These are phyloP conservation scores for Oreochromis niloticus DNA, from an alignment of 2,113 vertebrate species.

Conservation along the genomic window DNA sequence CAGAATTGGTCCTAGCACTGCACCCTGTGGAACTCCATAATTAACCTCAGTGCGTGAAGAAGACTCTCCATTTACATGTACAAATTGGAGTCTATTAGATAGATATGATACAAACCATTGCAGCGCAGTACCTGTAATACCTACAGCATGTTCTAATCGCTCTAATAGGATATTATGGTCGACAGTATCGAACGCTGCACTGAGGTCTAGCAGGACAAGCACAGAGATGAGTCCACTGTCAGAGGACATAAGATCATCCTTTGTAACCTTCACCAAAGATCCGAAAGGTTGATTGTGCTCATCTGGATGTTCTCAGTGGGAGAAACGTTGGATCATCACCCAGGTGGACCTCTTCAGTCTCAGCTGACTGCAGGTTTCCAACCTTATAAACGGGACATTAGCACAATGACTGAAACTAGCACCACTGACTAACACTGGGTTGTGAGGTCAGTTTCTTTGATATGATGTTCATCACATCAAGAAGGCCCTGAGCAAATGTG, in stretches of 20 bases:
- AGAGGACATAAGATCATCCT: neutral
- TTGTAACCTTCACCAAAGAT: neutral
- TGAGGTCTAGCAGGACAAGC: neutral
- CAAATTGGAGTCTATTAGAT: rapidly evolving
- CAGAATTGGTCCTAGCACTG: neutral
- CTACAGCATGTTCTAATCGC: neutral
- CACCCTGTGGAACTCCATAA: neutral
- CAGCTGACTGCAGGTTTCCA: too few relatives aligned
- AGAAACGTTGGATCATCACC: too few relatives aligned
- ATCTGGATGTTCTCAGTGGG: too few relatives aligned
- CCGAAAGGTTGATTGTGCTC: too few relatives aligned
- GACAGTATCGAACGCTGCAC: rapidly evolving
- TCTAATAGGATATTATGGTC: neutral
- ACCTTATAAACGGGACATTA: too few relatives aligned
- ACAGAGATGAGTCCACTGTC: neutral
- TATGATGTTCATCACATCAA: too few relatives aligned
- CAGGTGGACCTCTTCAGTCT: too few relatives aligned
- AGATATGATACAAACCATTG: neutral
- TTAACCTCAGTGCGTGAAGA: neutral
- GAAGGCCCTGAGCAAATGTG: too few relatives aligned
- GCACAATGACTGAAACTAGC: too few relatives aligned
- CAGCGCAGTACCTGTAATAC: rapidly evolving
- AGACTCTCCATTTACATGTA: neutral
- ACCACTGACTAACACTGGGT: too few relatives aligned
- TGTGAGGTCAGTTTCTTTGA: too few relatives aligned